Base-by-base conservation (phyloP, 2,113 vertebrate species). In the Strix aluco region DNA sequence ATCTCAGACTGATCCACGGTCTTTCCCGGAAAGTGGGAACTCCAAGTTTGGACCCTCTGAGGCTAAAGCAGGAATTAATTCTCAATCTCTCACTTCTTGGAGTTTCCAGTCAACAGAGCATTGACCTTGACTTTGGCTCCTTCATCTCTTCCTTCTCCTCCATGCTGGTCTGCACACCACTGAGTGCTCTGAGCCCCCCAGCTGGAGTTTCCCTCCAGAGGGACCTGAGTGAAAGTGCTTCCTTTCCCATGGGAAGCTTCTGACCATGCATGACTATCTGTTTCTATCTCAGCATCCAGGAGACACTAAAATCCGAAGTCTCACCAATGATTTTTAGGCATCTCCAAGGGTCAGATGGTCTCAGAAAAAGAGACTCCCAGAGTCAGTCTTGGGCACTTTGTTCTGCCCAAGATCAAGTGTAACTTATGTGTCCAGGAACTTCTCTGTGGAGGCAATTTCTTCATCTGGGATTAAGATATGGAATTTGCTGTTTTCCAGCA, bases 231-330 rank as follows among this genome's bases (percentile, higher is more conserved):
- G 30, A n/a, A 54, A 78, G 32, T 74, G 32, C 38, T 61, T 87
- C 44, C 52, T 49, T 57, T 61, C 38, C 38, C 27, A 22, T 32
- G 17, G 42, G 78, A 75, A 69, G 20, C 42, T 86, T 70, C 72
- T 88, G 32, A 38, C 38, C 1, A 0, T 36, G 22, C 36, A 32
- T 3, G 1, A 63, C 51, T 23, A 9, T 44, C 57, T 52, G 2
- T 62, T 94, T 85, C 78, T 61, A 3, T 54, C 42, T 70, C 59
- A 74, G 55, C 26, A 62, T 51, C 34, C 11, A 20, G 27, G 8
- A 7, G 17, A 81, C 17, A 13, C 47, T 81, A 59, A 78, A 89
- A 94, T 78, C 51, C 46, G 22, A 70, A 97, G 27, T 23, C 51
- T 15, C n/a, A 78, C 38, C 46, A 51, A 1, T 52, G 42, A 54